Evolutionary conservation across 2,113 vertebrate species (phyloP).

Genomic region (Salvelinus fontinalis): DNA sequence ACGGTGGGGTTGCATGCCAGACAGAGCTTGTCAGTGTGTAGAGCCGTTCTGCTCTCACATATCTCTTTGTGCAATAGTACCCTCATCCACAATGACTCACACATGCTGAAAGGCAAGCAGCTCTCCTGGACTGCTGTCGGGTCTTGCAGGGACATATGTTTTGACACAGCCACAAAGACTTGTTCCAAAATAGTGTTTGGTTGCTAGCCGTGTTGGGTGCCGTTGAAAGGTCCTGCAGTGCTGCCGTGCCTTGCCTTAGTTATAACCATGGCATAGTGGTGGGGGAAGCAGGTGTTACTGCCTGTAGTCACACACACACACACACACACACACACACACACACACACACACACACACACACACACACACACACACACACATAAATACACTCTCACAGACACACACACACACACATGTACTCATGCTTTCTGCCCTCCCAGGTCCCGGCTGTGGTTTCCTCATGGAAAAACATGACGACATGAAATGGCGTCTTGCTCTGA

Average conservation of each 20-base stretch:
- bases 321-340: not conserved
- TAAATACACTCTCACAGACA: not conserved
- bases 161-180: not conserved
- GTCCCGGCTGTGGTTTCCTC: not conserved
- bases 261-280: too few relatives aligned
- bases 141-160: not conserved
- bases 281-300: not conserved
- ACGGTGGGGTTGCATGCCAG: too few relatives aligned
- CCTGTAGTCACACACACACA: not conserved
- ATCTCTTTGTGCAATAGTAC: not conserved
- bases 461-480: not conserved
- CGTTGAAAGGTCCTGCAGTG: not conserved
- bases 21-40: too few relatives aligned
- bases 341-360: not conserved
- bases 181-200: slow-evolving; percentile 15
- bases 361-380: not conserved
- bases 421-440: not conserved
- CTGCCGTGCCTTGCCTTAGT: not conserved
- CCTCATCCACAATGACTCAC: slow-evolving; percentile 1
- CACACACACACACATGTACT: not conserved
- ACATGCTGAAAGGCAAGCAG: not conserved
- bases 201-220: not conserved
- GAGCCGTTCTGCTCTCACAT: not conserved
- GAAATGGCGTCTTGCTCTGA: not conserved
- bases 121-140: not conserved